A percentile compares a stretch with the other conserved stretches of the same genome.
These are phyloP conservation scores for Pantherophis vulpinus DNA, from an alignment of 2,797 vertebrate genomes.

Conservation along the genomic window DNA sequence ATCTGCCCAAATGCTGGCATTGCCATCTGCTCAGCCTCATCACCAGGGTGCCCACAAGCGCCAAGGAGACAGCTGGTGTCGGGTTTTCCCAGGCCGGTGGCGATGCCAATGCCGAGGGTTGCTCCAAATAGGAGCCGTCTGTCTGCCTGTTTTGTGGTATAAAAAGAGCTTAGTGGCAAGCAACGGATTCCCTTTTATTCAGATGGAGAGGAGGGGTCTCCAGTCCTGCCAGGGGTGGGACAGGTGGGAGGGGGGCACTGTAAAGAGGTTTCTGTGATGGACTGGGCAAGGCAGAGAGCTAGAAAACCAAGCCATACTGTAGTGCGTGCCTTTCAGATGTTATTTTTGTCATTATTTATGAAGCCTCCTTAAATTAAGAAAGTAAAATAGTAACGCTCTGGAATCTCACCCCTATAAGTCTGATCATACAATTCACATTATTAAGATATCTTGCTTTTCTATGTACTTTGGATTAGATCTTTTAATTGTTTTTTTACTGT, in stretches of 20 bases:
- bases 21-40: slow-evolving; percentile 16
- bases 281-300: neutral
- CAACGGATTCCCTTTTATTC: neutral
- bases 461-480: neutral
- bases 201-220: neutral
- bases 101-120: neutral
- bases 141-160: neutral
- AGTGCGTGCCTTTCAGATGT: too few relatives aligned
- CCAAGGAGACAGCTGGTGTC: slow-evolving; percentile 6
- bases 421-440: neutral
- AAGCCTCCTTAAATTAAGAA: neutral
- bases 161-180: neutral
- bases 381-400: neutral
- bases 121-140: neutral
- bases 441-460: neutral
- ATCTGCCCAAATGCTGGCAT: slow-evolving; percentile 30
- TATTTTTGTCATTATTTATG: neutral
- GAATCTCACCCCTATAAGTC: neutral
- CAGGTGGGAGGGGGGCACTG: too few relatives aligned
- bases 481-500: neutral
- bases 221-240: neutral
- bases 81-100: neutral
- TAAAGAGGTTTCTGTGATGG: neutral
- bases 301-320: neutral
- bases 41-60: neutral